Percentiles rank a stretch among this genome's conserved stretches.
phyloP scores from a whole-genome alignment of 2,888 invertebrate species.

The Omphaloscelis lunosa region DNA sequence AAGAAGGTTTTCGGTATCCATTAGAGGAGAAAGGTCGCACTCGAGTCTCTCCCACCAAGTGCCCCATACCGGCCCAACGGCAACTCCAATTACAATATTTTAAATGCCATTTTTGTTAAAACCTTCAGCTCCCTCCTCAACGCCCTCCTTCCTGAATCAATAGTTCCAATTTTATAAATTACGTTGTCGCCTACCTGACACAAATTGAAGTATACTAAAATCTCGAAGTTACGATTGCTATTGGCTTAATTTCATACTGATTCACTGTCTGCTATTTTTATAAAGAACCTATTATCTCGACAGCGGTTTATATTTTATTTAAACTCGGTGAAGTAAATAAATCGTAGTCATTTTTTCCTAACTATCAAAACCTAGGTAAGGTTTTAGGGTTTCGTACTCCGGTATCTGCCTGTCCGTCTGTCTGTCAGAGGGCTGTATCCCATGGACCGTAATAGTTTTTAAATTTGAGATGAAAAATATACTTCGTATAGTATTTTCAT shows the following conservation, averaged over 20 bases:
- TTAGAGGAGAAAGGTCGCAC: conserved; percentile 85
- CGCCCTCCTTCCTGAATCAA: conserved; percentile 68
- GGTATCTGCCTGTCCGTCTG: no score
- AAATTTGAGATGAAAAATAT: no score
- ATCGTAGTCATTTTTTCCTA: neutral
- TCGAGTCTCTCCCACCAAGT: conserved; percentile 71
- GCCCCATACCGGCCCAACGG: conserved; percentile 71
- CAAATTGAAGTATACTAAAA: conserved; percentile 27
- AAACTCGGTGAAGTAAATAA: neutral
- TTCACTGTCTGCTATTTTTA: conserved; percentile 1
- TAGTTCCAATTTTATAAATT: conserved; percentile 67
- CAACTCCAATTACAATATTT: conserved; percentile 85
- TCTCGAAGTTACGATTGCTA: neutral
- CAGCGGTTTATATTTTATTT: neutral
- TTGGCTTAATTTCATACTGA: conserved; percentile 2
- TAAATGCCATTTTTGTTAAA: conserved; percentile 74
- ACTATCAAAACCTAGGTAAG: neutral
- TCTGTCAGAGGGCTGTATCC: no score
- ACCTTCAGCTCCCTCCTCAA: conserved; percentile 40
- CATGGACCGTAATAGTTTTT: no score
- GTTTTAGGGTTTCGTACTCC: no score
- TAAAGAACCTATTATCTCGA: neutral
- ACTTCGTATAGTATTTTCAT: no score
- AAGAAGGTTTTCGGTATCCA: conserved; percentile 86
- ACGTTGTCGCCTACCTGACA: conserved; percentile 21